Evolutionary conservation across 2,888 invertebrate genomes (phyloP).

Genomic region (Cancer borealis): DNA sequence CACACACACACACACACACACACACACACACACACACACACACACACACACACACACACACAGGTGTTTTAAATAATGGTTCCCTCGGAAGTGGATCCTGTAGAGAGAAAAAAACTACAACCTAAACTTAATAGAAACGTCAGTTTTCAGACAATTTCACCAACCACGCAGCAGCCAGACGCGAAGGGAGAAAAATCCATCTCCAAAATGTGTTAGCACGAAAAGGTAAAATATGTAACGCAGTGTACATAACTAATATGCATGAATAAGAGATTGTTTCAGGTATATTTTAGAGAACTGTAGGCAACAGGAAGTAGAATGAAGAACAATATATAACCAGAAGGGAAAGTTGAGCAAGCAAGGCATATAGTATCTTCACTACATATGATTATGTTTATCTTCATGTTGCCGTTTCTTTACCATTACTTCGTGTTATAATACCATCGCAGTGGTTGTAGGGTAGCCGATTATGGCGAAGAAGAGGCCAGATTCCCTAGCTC

Average conservation of each 20-base stretch:
- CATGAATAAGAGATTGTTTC: background rate
- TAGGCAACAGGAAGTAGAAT: background rate
- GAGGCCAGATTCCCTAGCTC: no score
- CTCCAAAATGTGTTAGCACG: background rate
- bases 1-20: slow-evolving; percentile 32
- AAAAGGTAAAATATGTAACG: background rate
- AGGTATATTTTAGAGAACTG: background rate
- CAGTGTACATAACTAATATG: no score
- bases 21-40: slow-evolving; percentile 16
- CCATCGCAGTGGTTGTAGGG: no score
- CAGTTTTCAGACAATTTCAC: background rate
- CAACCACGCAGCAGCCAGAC: background rate
- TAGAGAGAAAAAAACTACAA: background rate
- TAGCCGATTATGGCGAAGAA: no score
- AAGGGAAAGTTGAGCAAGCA: background rate
- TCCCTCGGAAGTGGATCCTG: background rate
- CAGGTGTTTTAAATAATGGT: background rate
- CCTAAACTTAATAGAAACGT: background rate
- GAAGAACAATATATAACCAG: background rate
- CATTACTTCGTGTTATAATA: background rate
- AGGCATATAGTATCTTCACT: background rate
- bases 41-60: slow-evolving; percentile 4
- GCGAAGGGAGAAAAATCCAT: background rate
- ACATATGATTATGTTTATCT: background rate
- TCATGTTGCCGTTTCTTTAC: background rate